Conservation (phyloP, 2,888 invertebrate species). For the Ophioninae sp. region DNA sequence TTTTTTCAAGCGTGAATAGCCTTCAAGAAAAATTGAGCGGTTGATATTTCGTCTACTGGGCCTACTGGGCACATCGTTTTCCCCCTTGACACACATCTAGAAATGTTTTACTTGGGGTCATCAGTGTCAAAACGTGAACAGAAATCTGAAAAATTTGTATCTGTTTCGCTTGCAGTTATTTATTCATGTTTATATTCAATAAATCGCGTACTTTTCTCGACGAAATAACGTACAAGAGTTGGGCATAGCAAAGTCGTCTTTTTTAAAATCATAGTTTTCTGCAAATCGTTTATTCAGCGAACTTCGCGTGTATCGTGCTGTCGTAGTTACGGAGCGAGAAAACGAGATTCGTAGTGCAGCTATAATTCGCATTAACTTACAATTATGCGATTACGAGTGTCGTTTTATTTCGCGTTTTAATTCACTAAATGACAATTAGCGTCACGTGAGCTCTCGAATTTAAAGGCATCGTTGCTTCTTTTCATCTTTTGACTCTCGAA, state of each 20-base stretch:
- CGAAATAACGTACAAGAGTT: slow-evolving; percentile 1
- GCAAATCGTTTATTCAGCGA: slow-evolving; percentile 56
- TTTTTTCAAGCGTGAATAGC: neutral
- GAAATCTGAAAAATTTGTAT: neutral
- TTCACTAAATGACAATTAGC: slow-evolving; percentile 17
- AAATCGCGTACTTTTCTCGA: neutral
- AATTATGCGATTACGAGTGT: slow-evolving; percentile 20
- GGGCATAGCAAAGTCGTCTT: neutral
- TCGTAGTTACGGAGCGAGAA: slow-evolving; percentile 48
- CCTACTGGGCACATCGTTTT: neutral
- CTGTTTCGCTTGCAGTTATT: neutral
- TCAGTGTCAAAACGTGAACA: neutral
- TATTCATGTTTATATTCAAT: neutral
- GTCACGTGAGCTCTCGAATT: slow-evolving; percentile 3
- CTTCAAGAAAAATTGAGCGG: neutral
- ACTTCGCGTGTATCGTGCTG: slow-evolving; percentile 38
- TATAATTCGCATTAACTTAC: slow-evolving; percentile 38
- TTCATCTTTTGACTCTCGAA: slow-evolving; percentile 8
- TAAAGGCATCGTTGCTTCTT: slow-evolving; percentile 11
- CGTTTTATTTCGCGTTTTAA: neutral
- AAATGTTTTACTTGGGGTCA: neutral
- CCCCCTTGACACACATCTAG: neutral
- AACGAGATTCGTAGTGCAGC: slow-evolving; percentile 52
- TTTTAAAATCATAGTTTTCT: slow-evolving; percentile 15
- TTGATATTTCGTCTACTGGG: neutral